Conservation (phyloP, 2,113 vertebrate species). For the Pardalotus punctatus region DNA sequence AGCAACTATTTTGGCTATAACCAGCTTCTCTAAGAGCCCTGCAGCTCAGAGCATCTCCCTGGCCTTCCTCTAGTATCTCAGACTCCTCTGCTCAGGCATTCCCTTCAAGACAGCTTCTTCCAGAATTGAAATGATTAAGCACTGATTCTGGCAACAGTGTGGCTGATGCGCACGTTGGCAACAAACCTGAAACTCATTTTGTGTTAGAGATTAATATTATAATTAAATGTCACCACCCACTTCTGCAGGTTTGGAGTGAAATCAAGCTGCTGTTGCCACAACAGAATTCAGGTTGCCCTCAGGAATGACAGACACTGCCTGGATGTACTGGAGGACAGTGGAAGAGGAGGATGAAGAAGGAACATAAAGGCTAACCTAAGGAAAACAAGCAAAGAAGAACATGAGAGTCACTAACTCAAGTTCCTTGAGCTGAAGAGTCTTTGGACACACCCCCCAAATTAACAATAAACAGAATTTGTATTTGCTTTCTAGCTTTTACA, state of each 20-base stretch:
- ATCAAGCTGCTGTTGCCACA: background rate
- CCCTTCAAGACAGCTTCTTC: background rate
- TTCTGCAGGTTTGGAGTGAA: background rate
- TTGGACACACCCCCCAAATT: background rate
- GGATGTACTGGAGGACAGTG: background rate
- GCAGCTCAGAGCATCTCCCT: background rate
- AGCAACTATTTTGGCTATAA: background rate
- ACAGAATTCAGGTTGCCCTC: background rate
- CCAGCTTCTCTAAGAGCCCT: background rate
- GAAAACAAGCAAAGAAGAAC: background rate
- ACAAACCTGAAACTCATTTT: background rate
- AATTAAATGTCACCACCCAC: background rate
- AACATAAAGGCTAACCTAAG: background rate
- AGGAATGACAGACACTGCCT: background rate
- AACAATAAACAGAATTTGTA: background rate
- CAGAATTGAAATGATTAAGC: background rate
- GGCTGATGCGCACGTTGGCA: background rate
- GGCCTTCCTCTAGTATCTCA: background rate
- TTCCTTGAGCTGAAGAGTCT: background rate
- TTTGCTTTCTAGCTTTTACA: background rate
- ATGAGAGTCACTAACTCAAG: background rate
- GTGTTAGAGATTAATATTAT: background rate
- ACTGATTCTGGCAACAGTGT: background rate
- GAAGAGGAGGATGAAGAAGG: background rate
- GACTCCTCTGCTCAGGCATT: background rate